Conservation (phyloP, 2,797 vertebrate species). For the Darevskia mixta region DNA sequence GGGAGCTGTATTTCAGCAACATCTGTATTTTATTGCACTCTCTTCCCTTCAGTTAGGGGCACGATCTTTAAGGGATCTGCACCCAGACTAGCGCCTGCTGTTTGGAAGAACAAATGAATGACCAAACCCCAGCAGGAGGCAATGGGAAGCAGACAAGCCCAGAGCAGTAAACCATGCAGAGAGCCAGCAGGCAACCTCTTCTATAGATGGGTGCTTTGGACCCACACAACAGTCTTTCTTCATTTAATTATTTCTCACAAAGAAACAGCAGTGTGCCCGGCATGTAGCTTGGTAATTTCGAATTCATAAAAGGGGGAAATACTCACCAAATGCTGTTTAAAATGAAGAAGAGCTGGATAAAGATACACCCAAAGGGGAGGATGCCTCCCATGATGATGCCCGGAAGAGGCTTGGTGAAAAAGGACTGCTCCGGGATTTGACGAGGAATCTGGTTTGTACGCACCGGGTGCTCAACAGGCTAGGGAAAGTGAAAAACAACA, state of each 20-base stretch:
- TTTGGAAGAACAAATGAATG: not conserved
- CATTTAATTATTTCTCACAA: not conserved
- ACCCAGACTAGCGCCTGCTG: no score
- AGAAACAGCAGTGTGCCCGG: no score
- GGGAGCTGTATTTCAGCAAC: no score
- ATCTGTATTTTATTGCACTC: not conserved
- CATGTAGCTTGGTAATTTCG: not conserved
- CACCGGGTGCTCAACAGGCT: slow-evolving; percentile 90
- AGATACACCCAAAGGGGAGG: slow-evolving; percentile 93
- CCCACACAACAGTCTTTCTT: not conserved
- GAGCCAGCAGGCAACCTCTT: not conserved
- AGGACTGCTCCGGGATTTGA: slow-evolving; percentile 89
- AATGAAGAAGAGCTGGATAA: slow-evolving; percentile 95
- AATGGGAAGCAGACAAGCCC: not conserved
- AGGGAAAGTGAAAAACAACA: slow-evolving; percentile 11
- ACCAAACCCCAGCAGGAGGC: not conserved
- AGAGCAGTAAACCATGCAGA: not conserved
- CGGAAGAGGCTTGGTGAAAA: slow-evolving; percentile 89
- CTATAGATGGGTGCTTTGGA: not conserved
- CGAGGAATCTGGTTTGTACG: slow-evolving; percentile 90
- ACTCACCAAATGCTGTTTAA: slow-evolving; percentile 93
- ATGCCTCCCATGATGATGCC: slow-evolving; percentile 91
- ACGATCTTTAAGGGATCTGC: no score
- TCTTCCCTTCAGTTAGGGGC: not conserved
- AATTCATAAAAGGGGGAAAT: not conserved